Percentiles rank a stretch among this genome's conserved stretches.
Evolutionary conservation across 2,797 vertebrate species (phyloP).

Genomic region (Halcyon smyrnensis): DNA sequence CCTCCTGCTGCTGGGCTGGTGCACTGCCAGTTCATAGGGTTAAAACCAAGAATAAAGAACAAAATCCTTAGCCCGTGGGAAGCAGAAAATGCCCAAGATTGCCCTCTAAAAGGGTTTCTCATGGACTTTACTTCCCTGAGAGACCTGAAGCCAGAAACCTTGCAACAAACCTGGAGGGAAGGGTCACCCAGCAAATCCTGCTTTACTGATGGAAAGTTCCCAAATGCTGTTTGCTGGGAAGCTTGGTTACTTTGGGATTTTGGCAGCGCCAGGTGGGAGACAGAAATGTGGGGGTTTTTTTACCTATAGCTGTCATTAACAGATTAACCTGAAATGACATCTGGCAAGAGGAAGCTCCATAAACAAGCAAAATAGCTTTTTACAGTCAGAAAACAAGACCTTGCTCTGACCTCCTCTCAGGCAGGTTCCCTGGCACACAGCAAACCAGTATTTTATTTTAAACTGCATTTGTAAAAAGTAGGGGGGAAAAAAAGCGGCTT

Average conservation of each 20-base stretch:
- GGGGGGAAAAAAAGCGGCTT: background rate
- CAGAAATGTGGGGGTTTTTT: background rate
- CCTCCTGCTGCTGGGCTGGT: background rate
- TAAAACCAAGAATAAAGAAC: background rate
- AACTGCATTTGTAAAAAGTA: background rate
- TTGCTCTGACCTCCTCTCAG: conserved; percentile 43
- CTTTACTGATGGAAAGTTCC: conserved; percentile 30
- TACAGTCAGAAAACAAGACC: conserved; percentile 56
- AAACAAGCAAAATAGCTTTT: conserved; percentile 49
- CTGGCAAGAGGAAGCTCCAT: background rate
- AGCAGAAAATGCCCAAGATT: background rate
- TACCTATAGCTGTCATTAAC: conserved; percentile 47
- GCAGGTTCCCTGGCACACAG: background rate
- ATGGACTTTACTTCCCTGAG: background rate
- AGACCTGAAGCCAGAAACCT: background rate
- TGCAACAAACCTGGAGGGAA: conserved; percentile 6
- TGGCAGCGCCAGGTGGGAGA: background rate
- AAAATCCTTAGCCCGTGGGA: background rate
- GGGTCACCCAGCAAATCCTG: conserved; percentile 1
- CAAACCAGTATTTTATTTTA: conserved; percentile 59
- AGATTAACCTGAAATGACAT: conserved; percentile 30
- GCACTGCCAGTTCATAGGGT: accelerated
- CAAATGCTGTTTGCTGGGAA: background rate
- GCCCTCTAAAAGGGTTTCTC: background rate
- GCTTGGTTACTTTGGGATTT: background rate